These are phyloP conservation scores for Lithodes maja DNA, from an alignment of 2,888 invertebrate species.

Conservation along the genomic window DNA sequence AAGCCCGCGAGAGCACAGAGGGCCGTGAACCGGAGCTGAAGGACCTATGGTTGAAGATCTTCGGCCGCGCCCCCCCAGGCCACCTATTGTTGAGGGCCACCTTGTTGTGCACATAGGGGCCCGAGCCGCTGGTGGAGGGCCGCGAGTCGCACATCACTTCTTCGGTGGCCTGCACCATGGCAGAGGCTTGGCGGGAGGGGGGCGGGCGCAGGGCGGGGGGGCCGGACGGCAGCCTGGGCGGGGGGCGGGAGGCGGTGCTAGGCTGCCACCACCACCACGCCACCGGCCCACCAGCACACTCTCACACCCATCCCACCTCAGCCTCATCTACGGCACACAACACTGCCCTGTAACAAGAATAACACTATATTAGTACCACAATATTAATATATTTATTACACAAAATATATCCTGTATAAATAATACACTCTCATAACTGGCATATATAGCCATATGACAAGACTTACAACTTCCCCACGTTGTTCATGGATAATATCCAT, in stretches of 20 bases:
- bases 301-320: slow-evolving; percentile 53
- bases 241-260: slow-evolving; percentile 57
- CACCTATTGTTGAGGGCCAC: slow-evolving; percentile 66
- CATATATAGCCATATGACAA: no score
- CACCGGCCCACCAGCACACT: slow-evolving; percentile 66
- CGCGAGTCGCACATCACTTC: slow-evolving; percentile 70
- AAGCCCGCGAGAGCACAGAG: slow-evolving; percentile 68
- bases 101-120: slow-evolving; percentile 66
- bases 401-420: no score
- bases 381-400: no score
- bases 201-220: slow-evolving; percentile 38
- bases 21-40: slow-evolving; percentile 69
- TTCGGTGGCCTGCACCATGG: slow-evolving; percentile 71
- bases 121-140: slow-evolving; percentile 70
- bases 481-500: no score
- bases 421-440: no score
- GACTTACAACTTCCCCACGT: no score
- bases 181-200: slow-evolving; percentile 48
- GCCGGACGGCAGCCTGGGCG: slow-evolving; percentile 55
- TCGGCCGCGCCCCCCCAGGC: slow-evolving; percentile 70
- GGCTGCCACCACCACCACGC: slow-evolving; percentile 61
- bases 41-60: slow-evolving; percentile 70
- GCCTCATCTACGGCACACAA: slow-evolving; percentile 61
- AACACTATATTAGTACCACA: neutral
- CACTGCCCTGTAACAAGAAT: slow-evolving; percentile 34